Evolutionary conservation across 2,113 vertebrate genomes (phyloP).

Genomic region (Corapipo altera): DNA sequence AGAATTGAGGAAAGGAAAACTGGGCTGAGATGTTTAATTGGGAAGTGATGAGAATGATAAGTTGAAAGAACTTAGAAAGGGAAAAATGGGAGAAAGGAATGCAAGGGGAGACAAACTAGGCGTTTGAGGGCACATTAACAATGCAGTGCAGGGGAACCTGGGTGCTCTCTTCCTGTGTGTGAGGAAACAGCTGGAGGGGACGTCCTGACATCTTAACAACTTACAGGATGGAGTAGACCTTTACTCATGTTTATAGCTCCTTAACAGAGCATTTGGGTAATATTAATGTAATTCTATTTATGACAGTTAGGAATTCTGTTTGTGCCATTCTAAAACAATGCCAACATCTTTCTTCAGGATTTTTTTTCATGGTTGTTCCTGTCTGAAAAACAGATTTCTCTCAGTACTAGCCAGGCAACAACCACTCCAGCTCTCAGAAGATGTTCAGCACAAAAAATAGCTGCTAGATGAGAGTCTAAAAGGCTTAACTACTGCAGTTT

Average conservation of each 20-base stretch:
- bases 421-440: background rate
- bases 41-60: background rate
- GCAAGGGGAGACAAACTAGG: background rate
- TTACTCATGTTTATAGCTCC: background rate
- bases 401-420: background rate
- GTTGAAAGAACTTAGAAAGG: background rate
- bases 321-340: background rate
- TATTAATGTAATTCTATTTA: background rate
- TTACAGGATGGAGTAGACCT: background rate
- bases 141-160: background rate
- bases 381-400: background rate
- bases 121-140: background rate
- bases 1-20: background rate
- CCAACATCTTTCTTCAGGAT: background rate
- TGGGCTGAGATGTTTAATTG: background rate
- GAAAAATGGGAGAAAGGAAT: background rate
- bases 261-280: background rate
- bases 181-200: background rate
- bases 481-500: background rate
- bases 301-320: background rate
- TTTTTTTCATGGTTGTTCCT: background rate
- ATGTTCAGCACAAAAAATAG: background rate
- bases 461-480: background rate
- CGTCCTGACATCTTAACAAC: rapidly evolving
- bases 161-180: background rate